Percentiles rank a stretch among this genome's conserved stretches.
phyloP scores from a whole-genome alignment of 2,113 vertebrate genomes.

The Rynchops niger region DNA sequence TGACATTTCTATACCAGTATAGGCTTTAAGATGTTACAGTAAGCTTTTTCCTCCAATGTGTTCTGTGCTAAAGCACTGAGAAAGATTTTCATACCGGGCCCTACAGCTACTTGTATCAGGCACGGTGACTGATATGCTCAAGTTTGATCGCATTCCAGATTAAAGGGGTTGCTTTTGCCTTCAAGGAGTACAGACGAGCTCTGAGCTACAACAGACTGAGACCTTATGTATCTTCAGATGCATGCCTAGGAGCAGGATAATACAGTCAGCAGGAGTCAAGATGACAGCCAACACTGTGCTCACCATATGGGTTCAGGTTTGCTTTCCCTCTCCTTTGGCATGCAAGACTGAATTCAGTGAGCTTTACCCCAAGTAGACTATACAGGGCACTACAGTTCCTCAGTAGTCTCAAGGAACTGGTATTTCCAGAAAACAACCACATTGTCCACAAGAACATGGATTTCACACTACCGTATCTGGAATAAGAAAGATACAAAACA shows the following conservation, averaged over 20 bases:
- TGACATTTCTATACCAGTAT: not conserved
- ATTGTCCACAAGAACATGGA: not conserved
- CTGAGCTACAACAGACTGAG: conserved; percentile 2
- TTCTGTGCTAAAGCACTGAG: not conserved
- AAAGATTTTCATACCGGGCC: not conserved
- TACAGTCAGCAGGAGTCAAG: not conserved
- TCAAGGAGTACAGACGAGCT: not conserved
- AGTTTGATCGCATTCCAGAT: not conserved
- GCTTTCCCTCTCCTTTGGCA: not conserved
- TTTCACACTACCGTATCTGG: not conserved
- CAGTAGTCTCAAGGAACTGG: not conserved
- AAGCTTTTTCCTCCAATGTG: not conserved
- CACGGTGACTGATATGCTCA: not conserved
- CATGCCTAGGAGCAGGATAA: not conserved
- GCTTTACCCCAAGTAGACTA: not conserved
- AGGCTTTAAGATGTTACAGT: not conserved
- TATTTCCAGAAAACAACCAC: not conserved
- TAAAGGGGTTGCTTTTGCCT: conserved; percentile 39
- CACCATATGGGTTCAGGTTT: conserved; percentile 17
- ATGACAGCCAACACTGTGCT: conserved; percentile 9
- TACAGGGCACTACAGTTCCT: not conserved
- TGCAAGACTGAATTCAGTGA: not conserved
- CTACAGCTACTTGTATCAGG: not conserved
- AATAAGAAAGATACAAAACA: not conserved
- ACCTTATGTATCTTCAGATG: not conserved